A percentile compares a stretch with the other conserved stretches of the same genome.
Conservation (phyloP, 2,888 invertebrate genomes). For the Rutpela maculata region DNA sequence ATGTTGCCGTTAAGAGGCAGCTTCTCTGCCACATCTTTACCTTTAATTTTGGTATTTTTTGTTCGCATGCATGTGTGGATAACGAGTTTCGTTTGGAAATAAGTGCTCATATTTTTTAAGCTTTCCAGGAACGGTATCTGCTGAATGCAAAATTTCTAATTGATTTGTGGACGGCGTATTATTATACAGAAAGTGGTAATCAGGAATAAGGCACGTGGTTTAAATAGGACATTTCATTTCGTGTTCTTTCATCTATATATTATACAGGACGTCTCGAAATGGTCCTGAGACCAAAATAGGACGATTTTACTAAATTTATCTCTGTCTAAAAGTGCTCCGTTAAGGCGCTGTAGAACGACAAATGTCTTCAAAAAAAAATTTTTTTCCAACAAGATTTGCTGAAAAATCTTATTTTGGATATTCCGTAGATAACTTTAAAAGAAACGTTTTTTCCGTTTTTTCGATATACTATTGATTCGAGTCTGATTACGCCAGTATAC, state of each 20-base stretch:
- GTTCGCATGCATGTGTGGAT: not conserved
- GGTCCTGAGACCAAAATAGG: too few species aligned
- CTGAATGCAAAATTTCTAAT: not conserved
- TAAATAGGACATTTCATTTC: not conserved
- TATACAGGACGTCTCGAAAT: too few species aligned
- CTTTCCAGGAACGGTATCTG: not conserved
- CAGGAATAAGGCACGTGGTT: not conserved
- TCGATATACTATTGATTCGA: too few species aligned
- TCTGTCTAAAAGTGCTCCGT: too few species aligned
- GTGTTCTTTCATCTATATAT: not conserved
- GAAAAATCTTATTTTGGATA: too few species aligned
- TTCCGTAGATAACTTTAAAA: too few species aligned
- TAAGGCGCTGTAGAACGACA: too few species aligned
- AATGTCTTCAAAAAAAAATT: too few species aligned
- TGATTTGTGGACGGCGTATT: not conserved
- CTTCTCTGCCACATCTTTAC: slow-evolving; percentile 18
- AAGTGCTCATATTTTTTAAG: not conserved
- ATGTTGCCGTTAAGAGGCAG: slow-evolving; percentile 39
- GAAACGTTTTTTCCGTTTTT: too few species aligned
- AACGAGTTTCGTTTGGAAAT: slow-evolving; percentile 6
- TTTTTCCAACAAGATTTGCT: too few species aligned
- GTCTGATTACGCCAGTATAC: too few species aligned
- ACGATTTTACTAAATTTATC: too few species aligned
- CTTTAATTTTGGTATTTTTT: slow-evolving; percentile 10
- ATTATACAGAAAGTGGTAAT: not conserved